A percentile compares a stretch with the other conserved stretches of the same genome.
These are phyloP conservation scores for Noturus placidus DNA, from an alignment of 2,113 vertebrate species.

Conservation along the genomic window DNA sequence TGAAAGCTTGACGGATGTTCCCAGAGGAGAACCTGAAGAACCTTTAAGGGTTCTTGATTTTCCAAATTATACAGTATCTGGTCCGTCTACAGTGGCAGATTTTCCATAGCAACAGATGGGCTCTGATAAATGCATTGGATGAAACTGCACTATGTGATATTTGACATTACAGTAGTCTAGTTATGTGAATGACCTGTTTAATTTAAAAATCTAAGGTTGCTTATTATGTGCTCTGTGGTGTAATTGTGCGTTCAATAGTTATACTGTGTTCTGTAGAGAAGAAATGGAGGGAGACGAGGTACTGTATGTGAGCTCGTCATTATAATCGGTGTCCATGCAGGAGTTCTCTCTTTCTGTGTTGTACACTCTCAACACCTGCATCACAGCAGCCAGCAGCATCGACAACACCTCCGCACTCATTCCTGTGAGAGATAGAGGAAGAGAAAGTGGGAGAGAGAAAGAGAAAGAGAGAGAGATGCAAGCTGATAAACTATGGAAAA, in stretches of 20 bases:
- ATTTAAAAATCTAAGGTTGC: not conserved
- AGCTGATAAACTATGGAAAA: not conserved
- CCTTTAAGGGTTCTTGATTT: not conserved
- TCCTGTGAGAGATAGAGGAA: constrained; percentile 58
- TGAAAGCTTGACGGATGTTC: not conserved
- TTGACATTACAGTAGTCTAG: not conserved
- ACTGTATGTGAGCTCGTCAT: constrained; percentile 47
- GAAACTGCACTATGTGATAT: not conserved
- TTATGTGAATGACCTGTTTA: not conserved
- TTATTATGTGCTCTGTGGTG: not conserved
- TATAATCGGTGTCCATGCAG: constrained; percentile 57
- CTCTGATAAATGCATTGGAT: not conserved
- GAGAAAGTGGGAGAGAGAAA: not conserved
- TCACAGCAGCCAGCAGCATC: constrained; percentile 70
- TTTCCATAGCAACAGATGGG: not conserved
- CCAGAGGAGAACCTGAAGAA: not conserved
- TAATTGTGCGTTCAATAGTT: not conserved
- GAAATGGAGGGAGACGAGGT: constrained; percentile 30
- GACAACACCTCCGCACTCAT: constrained; percentile 76
- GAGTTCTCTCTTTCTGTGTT: constrained; percentile 59
- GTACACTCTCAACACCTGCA: constrained; percentile 73
- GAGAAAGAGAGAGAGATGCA: constrained; percentile 1
- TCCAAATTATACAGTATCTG: not conserved
- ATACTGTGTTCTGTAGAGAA: constrained; percentile 65
- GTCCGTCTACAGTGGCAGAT: not conserved